Conservation (phyloP, 2,113 vertebrate genomes). For the Ahaetulla prasina region DNA sequence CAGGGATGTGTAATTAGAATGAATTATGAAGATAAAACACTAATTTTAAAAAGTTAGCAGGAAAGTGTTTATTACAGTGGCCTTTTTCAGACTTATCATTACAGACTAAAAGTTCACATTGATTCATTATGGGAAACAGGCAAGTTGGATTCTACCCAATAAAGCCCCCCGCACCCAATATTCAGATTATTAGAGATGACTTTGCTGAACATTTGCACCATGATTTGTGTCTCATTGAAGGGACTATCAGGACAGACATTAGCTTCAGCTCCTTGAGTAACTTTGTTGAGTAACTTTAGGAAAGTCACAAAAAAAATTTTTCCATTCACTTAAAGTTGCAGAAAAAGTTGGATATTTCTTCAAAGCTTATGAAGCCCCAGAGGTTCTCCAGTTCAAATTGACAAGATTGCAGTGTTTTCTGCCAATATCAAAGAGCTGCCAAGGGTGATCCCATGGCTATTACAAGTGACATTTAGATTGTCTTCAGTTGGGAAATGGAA, state of each 20-base stretch:
- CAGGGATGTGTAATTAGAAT: rapidly evolving
- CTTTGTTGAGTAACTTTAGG: neutral
- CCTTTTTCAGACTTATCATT: neutral
- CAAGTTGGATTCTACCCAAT: neutral
- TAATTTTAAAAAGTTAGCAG: neutral
- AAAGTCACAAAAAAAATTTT: neutral
- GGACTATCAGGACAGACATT: neutral
- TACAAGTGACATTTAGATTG: neutral
- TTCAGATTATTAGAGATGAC: neutral
- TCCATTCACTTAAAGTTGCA: neutral
- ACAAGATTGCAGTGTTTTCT: neutral
- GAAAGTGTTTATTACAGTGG: neutral
- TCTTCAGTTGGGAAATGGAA: neutral
- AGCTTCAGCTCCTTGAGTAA: neutral
- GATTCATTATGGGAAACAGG: neutral
- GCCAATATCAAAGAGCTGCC: neutral
- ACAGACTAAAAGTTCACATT: neutral
- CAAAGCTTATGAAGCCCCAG: neutral
- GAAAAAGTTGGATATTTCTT: neutral
- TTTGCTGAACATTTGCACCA: neutral
- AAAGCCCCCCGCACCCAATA: constrained; percentile 11
- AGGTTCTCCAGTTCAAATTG: neutral
- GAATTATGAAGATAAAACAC: neutral
- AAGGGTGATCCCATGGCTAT: neutral
- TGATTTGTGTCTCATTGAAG: neutral